Base-by-base conservation (phyloP, 2,113 vertebrate species). In the Brachypteracias leptosomus region DNA sequence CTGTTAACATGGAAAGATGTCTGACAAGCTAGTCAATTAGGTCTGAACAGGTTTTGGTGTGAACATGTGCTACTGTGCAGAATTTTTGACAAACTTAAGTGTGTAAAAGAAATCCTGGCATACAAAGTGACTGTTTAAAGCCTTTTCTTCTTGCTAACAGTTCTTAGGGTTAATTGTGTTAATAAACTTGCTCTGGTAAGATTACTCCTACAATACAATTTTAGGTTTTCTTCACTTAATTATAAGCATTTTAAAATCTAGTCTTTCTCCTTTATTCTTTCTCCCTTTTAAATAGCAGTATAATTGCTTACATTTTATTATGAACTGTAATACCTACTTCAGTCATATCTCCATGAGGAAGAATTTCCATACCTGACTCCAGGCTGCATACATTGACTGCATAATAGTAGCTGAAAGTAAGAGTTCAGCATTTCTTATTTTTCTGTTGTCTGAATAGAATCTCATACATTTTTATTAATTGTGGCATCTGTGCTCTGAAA, bases 331-430 rank as follows among this genome's bases (percentile, higher is more conserved):
- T 47, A 55, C n/a, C n/a, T n/a, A n/a, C 31, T 79, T 79, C 35
- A 2, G 98, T 99, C 93, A 97, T 93, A 93, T 98, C 98, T 76
- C 98, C 98, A 9, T 96, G 95, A 44, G 97, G 98, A 58, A 98
- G 96, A 81, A 97, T 98, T 26, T 93, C 86, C 82, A 98, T 88
- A 84, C 98, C 98, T 44, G 97, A 87, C 78, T 95, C 92, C 49
- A 99, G 98, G 79, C 96, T 88, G 67, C 98, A 98, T 49, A 96
- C 97, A 4, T 89, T 82, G 38, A 98, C 49, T 3, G 97, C 96
- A 44, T 97, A 97, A 87, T 97, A 85, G 62, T 98, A 98, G 91
- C 98, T 98, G 54, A 58, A 62, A 79, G 2, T 29, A 12, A 42
- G 58, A 85, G 38, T 59, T 61, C 47, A 44, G 51, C 4, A 8